Evolutionary conservation across 2,113 vertebrate genomes (phyloP).

Genomic region (Engraulis encrasicolus): DNA sequence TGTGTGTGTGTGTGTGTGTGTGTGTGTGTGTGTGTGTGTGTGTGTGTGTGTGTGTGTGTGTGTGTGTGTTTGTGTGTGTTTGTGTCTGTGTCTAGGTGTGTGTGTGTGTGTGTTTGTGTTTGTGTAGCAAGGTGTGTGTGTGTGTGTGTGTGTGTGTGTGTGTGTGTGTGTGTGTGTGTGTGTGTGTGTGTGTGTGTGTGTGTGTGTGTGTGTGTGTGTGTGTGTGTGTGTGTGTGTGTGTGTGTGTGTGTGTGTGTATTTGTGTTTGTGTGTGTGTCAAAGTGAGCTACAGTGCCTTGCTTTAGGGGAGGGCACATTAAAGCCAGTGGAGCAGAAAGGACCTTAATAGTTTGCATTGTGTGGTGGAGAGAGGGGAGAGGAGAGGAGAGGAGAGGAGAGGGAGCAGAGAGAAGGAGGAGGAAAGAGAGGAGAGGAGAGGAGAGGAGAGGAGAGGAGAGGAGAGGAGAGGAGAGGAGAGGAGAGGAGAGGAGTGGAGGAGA

Average conservation of each 20-base stretch:
- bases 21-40: not conserved
- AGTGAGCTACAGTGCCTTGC: not conserved
- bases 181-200: not conserved
- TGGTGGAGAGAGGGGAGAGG: not conserved
- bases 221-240: not conserved
- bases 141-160: too few relatives aligned
- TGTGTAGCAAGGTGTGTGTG: too few relatives aligned
- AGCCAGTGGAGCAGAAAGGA: slow-evolving; percentile 15
- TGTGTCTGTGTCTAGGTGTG: too few relatives aligned
- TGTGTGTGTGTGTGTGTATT: not conserved
- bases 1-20: not conserved
- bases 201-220: not conserved
- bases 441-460: too few relatives aligned
- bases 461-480: too few relatives aligned
- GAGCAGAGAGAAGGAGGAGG: not conserved
- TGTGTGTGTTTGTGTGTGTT: too few relatives aligned
- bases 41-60: too few relatives aligned
- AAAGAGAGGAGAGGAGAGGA: too few relatives aligned
- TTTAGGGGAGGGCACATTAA: not conserved
- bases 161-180: slow-evolving; percentile 5
- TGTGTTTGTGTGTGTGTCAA: not conserved
- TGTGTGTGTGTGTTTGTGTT: not conserved
- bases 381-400: slow-evolving; percentile 4
- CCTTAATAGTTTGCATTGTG: slow-evolving; percentile 1
- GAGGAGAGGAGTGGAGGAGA: too few relatives aligned